Base-by-base conservation (phyloP, 2,797 vertebrate species). In the Gymnoscopelus microlampas region DNA sequence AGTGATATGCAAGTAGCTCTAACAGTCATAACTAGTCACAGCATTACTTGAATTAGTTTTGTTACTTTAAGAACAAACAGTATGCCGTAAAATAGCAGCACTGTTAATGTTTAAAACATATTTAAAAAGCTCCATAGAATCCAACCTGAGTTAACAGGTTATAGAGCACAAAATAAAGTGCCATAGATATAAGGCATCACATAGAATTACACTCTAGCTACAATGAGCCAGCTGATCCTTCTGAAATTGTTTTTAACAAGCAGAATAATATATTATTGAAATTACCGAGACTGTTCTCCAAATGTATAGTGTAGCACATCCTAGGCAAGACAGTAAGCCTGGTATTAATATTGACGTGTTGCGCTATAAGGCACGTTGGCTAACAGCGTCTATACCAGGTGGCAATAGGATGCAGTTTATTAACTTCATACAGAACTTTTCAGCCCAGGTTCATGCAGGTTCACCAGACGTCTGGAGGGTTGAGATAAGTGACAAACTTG, bases 21-120 rank as follows among this genome's bases (percentile, higher is more conserved):
- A 13, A 50, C n/a, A 53, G 48, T 24, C 47, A 71, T 3, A 24
- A 4, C 23, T 13, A 44, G 39, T 44, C 39, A 44, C 9, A 35
- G 32, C 32, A 44, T 44, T 48, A 24, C 29, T 53, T 57, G n/a
- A 32, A 9, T 39, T 24, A 9, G 53, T 53, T 53, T 19, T 53
- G 55, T 50, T 73, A 60, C 77, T 79, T 80, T 47, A 86, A 76
- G 60, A 54, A 73, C 53, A 10, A 75, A 62, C 49, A 86, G 60
- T 23, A n/a, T 5, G 3, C 15, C 39, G 53, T 6, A 9, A 15
- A 51, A 77, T 70, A 2, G 66, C 3, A 67, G 32, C 15, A 0
- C 26, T 9, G 47, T 63, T 60, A 15, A 47, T 8, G 29, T 23
- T 35, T 0, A 58, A 15, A 58, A 13, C 19, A 48, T 54, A 24